A percentile compares a stretch with the other conserved stretches of the same genome.
Conservation (phyloP, 2,888 invertebrate genomes). For the Sympetrum striolatum region DNA sequence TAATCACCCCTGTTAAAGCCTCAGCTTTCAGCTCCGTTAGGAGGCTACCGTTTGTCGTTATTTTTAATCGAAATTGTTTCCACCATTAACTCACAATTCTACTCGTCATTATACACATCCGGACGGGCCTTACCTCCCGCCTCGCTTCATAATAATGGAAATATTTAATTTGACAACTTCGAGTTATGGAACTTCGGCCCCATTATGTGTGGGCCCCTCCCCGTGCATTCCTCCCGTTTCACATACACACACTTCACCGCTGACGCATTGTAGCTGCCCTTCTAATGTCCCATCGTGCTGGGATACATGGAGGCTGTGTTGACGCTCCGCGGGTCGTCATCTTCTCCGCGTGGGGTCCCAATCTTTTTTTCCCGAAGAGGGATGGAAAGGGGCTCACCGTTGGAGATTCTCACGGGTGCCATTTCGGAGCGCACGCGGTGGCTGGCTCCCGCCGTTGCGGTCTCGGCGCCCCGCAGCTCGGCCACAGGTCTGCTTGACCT, state of each 20-base stretch:
- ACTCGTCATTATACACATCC: too few relatives aligned
- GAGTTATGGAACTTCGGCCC: too few relatives aligned
- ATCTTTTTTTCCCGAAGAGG: not conserved
- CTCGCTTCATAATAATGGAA: too few relatives aligned
- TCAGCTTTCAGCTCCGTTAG: too few relatives aligned
- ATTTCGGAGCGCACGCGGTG: not conserved
- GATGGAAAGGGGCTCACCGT: not conserved
- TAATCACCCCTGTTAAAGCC: too few relatives aligned
- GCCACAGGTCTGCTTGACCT: not conserved
- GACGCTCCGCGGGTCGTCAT: not conserved
- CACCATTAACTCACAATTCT: too few relatives aligned
- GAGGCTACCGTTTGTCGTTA: too few relatives aligned
- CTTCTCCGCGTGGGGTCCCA: not conserved
- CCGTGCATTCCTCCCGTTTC: not conserved
- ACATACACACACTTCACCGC: not conserved
- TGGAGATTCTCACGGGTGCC: not conserved
- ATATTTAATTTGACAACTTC: too few relatives aligned
- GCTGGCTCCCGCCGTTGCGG: not conserved
- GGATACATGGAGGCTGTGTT: not conserved
- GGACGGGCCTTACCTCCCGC: too few relatives aligned
- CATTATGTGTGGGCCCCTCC: too few relatives aligned
- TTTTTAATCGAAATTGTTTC: too few relatives aligned
- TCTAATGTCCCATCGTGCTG: not conserved
- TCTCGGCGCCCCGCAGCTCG: not conserved
- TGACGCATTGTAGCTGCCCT: not conserved